Conservation (phyloP, 2,113 vertebrate species). For the Macheiramphus alcinus region DNA sequence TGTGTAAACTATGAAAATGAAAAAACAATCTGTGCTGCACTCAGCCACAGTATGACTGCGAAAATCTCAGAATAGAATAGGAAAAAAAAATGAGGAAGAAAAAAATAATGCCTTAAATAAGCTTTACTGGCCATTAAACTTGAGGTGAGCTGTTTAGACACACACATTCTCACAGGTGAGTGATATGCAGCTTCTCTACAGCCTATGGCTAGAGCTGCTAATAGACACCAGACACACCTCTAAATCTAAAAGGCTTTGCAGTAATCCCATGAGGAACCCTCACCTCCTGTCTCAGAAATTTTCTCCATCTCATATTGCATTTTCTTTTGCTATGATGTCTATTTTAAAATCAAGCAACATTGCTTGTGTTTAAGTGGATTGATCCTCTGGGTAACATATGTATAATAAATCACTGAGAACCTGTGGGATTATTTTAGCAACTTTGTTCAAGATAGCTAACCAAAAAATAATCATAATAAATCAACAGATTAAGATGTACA, state of each 20-base stretch:
- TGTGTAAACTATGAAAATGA: neutral
- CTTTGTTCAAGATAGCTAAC: neutral
- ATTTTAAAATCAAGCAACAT: neutral
- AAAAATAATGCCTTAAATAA: neutral
- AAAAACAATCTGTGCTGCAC: neutral
- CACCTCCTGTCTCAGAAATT: neutral
- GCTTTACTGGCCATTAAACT: constrained; percentile 21
- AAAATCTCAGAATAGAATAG: neutral
- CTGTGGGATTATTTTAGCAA: neutral
- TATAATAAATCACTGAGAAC: neutral
- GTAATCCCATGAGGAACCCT: neutral
- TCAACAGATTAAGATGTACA: neutral
- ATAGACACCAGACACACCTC: neutral
- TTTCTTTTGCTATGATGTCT: neutral
- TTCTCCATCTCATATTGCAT: neutral
- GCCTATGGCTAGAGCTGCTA: neutral
- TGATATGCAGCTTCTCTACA: neutral
- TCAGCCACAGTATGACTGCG: neutral
- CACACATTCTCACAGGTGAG: neutral
- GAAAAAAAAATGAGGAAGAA: neutral
- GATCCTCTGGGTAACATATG: neutral
- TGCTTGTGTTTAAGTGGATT: neutral
- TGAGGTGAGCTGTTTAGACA: neutral
- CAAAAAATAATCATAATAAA: neutral
- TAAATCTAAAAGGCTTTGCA: constrained; percentile 5